Conservation (phyloP, 2,888 invertebrate genomes). For the Iphiclides podalirius region DNA sequence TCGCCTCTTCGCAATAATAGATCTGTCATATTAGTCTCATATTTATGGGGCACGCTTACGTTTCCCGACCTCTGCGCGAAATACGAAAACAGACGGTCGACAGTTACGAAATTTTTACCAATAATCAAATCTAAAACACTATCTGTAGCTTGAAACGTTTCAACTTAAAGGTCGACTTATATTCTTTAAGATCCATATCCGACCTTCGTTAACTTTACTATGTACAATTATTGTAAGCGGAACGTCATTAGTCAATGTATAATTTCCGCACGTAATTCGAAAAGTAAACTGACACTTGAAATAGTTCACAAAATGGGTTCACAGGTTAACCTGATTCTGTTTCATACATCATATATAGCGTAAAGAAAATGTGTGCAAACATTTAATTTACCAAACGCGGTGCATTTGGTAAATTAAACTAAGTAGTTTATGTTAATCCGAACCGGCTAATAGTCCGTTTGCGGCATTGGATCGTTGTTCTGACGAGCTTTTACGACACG, state of each 20-base stretch:
- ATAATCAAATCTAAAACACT: too few species aligned
- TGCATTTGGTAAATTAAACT: constrained; percentile 5
- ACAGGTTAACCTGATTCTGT: background rate
- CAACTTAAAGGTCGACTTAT: too few species aligned
- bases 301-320: background rate
- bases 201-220: too few species aligned
- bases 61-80: background rate
- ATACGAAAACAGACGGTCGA: background rate
- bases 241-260: too few species aligned
- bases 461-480: constrained; percentile 17
- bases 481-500: constrained; percentile 30
- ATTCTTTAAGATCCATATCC: too few species aligned
- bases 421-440: constrained; percentile 10
- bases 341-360: too few species aligned
- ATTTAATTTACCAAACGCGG: too few species aligned
- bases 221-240: too few species aligned
- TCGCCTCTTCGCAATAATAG: constrained; percentile 14
- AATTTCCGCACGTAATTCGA: background rate
- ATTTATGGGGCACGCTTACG: background rate
- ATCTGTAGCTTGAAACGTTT: too few species aligned
- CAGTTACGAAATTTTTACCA: too few species aligned
- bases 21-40: constrained; percentile 5
- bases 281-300: background rate
- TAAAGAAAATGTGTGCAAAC: too few species aligned
- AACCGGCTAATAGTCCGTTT: constrained; percentile 23